Conservation (phyloP, 2,888 invertebrate species). For the Allolobophora icterica region DNA sequence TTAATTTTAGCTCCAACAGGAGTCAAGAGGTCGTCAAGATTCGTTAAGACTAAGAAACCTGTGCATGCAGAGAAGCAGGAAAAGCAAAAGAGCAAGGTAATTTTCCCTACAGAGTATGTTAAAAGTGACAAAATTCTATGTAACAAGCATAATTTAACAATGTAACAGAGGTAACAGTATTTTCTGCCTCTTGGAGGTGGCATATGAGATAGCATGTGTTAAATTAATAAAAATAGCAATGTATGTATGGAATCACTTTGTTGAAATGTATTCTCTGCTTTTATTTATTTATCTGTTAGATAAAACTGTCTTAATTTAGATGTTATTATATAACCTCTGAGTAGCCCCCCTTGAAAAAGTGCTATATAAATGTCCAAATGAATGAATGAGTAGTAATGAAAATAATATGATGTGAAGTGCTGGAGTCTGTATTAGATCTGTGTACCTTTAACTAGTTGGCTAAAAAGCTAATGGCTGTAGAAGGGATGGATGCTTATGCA, state of each 20-base stretch:
- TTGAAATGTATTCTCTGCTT: neutral
- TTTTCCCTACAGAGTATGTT: neutral
- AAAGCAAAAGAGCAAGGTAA: neutral
- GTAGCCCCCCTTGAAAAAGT: too few relatives aligned
- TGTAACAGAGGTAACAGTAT: too few relatives aligned
- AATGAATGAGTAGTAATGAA: too few relatives aligned
- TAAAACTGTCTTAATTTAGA: too few relatives aligned
- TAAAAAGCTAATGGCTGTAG: too few relatives aligned
- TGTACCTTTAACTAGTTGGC: too few relatives aligned
- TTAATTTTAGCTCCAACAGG: neutral
- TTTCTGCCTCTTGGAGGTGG: neutral
- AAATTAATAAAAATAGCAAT: neutral
- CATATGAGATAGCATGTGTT: neutral
- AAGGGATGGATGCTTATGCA: too few relatives aligned
- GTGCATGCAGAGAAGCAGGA: neutral
- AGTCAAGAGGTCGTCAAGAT: constrained; percentile 9
- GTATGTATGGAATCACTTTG: neutral
- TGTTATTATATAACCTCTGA: too few relatives aligned
- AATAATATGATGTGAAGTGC: too few relatives aligned
- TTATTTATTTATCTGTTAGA: neutral
- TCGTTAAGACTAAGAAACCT: constrained; percentile 12
- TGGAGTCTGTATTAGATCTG: too few relatives aligned
- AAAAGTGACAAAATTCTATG: neutral
- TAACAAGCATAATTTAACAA: neutral
- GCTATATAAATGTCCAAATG: too few relatives aligned